A percentile compares a stretch with the other conserved stretches of the same genome.
Conservation (phyloP, 1,140 invertebrate genomes). For the Drosophila setifemur region DNA sequence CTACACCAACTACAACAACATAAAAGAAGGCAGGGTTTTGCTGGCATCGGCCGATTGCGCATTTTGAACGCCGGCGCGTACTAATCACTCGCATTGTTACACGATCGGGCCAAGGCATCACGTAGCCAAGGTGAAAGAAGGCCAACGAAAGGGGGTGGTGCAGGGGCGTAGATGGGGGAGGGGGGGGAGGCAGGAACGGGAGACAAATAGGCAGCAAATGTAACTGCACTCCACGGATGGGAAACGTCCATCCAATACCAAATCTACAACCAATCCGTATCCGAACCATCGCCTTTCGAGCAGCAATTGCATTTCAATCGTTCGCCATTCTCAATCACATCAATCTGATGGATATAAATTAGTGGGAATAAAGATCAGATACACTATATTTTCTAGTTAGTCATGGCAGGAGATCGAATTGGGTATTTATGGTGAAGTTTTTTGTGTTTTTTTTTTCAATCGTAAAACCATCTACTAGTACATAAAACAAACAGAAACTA, state of each 20-base stretch:
- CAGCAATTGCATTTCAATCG: conserved; percentile 5
- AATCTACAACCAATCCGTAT: background rate
- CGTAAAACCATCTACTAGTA: too few species aligned
- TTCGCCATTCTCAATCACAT: too few species aligned
- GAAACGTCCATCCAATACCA: conserved; percentile 11
- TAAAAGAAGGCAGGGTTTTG: conserved; percentile 21
- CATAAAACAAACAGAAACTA: too few species aligned
- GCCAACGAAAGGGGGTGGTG: conserved; percentile 2
- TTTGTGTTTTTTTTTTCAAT: too few species aligned
- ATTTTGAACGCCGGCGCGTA: conserved; percentile 77
- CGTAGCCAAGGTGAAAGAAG: conserved; percentile 51
- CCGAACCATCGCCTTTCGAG: background rate
- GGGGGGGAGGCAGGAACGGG: background rate
- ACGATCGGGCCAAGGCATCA: conserved; percentile 57
- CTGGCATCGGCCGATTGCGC: conserved; percentile 49
- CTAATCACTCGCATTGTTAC: conserved; percentile 81
- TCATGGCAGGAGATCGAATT: background rate
- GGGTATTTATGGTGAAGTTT: conserved; percentile 8
- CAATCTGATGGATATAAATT: conserved; percentile 21
- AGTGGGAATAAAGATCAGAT: background rate
- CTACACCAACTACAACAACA: background rate
- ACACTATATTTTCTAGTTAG: background rate
- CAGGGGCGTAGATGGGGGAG: background rate
- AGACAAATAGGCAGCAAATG: conserved; percentile 37
- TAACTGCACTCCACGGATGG: conserved; percentile 23